These are phyloP conservation scores for Pterocles orientalis DNA, from an alignment of 2,113 vertebrate species.

Conservation along the genomic window DNA sequence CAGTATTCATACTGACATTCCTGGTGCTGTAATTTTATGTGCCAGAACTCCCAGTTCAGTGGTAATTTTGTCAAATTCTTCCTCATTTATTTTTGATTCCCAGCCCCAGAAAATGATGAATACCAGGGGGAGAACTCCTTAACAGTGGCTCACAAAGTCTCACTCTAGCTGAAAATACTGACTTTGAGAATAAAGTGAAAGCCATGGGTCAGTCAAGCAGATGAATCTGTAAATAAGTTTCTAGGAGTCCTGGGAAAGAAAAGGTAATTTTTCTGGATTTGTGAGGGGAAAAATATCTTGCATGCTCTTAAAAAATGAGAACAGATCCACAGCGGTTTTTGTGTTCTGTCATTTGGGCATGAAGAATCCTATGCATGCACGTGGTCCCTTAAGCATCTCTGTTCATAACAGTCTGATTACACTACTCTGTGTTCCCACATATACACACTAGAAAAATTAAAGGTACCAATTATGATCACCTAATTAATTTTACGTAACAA, in stretches of 20 bases:
- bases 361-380: fast-evolving
- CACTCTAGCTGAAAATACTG: background rate
- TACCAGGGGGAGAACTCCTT: background rate
- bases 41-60: background rate
- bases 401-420: background rate
- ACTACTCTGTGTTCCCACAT: background rate
- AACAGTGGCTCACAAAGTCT: background rate
- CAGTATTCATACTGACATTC: background rate
- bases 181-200: background rate
- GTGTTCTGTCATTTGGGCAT: background rate
- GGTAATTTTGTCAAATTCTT: background rate
- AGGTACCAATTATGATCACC: background rate
- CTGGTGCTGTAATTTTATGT: background rate
- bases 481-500: background rate
- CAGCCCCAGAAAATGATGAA: background rate
- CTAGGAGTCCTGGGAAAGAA: background rate
- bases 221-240: background rate
- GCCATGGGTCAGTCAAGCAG: background rate
- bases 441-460: background rate
- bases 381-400: background rate
- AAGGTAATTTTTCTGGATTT: background rate
- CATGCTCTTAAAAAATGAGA: background rate
- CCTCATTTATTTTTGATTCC: background rate
- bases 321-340: fast-evolving
- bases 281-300: background rate